Percentiles rank a stretch among this genome's conserved stretches.
Evolutionary conservation across 1,140 invertebrate species (phyloP).

Genomic region (Araneus ventricosus): DNA sequence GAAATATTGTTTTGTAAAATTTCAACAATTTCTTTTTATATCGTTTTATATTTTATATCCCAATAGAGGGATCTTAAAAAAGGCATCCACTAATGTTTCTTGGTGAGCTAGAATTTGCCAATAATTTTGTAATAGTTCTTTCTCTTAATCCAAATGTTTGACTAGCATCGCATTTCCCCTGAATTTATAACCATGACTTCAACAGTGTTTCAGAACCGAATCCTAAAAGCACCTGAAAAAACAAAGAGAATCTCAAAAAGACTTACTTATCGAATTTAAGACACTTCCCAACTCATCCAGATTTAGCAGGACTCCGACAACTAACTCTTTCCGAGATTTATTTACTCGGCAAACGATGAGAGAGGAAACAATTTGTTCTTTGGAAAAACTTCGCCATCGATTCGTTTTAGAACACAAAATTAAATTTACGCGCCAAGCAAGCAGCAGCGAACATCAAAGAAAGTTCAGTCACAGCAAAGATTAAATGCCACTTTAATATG

Average conservation of each 20-base stretch:
- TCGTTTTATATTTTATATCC: not conserved
- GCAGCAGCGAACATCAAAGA: not conserved
- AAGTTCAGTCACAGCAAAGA: slow-evolving; percentile 45
- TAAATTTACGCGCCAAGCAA: slow-evolving; percentile 58
- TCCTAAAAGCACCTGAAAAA: not conserved
- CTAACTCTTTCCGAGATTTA: slow-evolving; percentile 57
- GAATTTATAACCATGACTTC: no score
- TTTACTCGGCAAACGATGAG: slow-evolving; percentile 38
- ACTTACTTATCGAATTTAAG: slow-evolving; percentile 64
- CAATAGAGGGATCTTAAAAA: not conserved
- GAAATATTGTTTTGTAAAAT: no score
- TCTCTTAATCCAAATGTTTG: not conserved
- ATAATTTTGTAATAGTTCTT: not conserved
- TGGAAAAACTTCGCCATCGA: slow-evolving; percentile 27
- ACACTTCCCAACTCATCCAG: slow-evolving; percentile 38
- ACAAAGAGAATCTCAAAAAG: not conserved
- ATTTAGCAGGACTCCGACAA: slow-evolving; percentile 40
- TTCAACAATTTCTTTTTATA: no score
- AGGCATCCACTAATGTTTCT: not conserved
- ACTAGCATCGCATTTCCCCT: not conserved
- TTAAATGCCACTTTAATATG: slow-evolving; percentile 69
- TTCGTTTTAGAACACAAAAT: slow-evolving; percentile 58
- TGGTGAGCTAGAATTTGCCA: not conserved
- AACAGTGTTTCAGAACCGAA: not conserved
- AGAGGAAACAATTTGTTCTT: slow-evolving; percentile 42